A percentile compares a stretch with the other conserved stretches of the same genome.
Evolutionary conservation across 2,113 vertebrate species (phyloP).

Genomic region (Hippolais icterina): DNA sequence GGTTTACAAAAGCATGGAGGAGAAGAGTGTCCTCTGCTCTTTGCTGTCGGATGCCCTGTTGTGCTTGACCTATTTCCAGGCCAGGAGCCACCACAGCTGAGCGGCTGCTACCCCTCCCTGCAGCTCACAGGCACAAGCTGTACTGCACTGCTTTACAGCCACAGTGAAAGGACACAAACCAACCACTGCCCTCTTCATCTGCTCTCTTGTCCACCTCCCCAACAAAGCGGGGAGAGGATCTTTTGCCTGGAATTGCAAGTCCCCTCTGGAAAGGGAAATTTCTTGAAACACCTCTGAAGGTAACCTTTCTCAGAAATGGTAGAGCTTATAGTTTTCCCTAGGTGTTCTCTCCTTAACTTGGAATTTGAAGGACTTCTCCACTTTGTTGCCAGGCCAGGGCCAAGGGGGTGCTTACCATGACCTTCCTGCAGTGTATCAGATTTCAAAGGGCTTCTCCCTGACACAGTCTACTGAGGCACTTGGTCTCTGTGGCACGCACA

Average conservation of each 20-base stretch:
- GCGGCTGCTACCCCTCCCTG: not conserved
- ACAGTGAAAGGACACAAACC: not conserved
- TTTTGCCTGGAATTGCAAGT: not conserved
- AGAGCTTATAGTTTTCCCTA: not conserved
- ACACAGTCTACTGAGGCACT: not conserved
- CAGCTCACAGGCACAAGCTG: not conserved
- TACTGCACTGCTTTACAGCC: not conserved
- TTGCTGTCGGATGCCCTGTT: not conserved
- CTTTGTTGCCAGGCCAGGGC: not conserved
- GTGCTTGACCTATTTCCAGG: not conserved
- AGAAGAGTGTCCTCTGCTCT: not conserved
- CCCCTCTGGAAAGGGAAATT: not conserved
- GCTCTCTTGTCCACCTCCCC: not conserved
- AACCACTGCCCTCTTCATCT: not conserved
- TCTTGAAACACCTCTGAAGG: not conserved
- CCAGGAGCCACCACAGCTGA: not conserved
- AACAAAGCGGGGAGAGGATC: accelerated
- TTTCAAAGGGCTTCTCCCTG: accelerated
- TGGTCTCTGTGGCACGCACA: not conserved
- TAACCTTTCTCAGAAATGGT: not conserved
- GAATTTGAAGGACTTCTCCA: not conserved
- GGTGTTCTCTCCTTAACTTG: not conserved
- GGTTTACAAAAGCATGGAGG: not conserved
- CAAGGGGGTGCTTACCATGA: not conserved
- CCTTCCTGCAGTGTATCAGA: not conserved